Conservation (phyloP, 2,888 invertebrate species). For the Ichneumoninae sp. region DNA sequence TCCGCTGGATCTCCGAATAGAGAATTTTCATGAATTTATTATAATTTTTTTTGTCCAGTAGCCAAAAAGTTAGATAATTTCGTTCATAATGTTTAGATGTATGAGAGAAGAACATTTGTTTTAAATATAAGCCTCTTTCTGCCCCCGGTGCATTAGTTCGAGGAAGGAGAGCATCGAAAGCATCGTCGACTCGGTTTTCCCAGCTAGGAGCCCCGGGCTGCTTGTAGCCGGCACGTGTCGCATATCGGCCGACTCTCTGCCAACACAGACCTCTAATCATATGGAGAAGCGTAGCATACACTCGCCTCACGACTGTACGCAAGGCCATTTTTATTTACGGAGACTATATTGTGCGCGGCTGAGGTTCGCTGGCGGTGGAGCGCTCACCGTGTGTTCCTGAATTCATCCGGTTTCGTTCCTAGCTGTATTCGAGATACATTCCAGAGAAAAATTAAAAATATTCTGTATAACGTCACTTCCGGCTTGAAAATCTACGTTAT, state of each 20-base stretch:
- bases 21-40: background rate
- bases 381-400: background rate
- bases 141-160: conserved; percentile 42
- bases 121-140: conserved; percentile 32
- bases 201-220: conserved; percentile 64
- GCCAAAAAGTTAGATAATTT: background rate
- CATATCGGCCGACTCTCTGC: conserved; percentile 66
- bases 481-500: too few relatives aligned
- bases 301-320: conserved; percentile 48
- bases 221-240: conserved; percentile 68
- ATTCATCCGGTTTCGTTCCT: background rate
- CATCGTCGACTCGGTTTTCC: conserved; percentile 65
- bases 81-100: background rate
- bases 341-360: conserved; percentile 8
- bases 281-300: conserved; percentile 55
- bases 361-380: background rate
- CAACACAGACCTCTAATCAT: conserved; percentile 68
- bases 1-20: conserved; percentile 13
- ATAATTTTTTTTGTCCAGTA: background rate
- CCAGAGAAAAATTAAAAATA: background rate
- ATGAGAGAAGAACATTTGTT: conserved; percentile 30
- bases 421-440: background rate
- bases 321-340: conserved; percentile 58
- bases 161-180: conserved; percentile 43
- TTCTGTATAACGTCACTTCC: background rate